phyloP scores from a whole-genome alignment of 2,113 vertebrate species.

The Psilopsiagon aurifrons region DNA sequence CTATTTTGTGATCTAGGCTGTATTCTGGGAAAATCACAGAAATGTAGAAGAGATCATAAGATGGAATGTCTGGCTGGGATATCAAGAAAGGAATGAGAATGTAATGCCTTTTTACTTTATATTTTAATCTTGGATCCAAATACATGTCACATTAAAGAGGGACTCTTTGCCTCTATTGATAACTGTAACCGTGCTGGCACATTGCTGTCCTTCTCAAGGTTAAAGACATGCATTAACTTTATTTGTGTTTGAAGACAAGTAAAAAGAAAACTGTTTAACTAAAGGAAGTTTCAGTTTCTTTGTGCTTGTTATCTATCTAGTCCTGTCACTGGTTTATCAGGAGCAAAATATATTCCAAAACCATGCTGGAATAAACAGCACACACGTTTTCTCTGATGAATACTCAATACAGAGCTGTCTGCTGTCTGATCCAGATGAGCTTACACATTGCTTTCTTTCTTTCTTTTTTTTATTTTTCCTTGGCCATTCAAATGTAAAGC shows the following conservation, averaged over 20 bases:
- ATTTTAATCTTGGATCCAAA: not conserved
- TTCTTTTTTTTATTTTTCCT: not conserved
- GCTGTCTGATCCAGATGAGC: not conserved
- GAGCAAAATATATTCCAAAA: slow-evolving; percentile 23
- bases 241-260: not conserved
- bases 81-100: not conserved
- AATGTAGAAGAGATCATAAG: not conserved
- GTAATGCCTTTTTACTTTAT: not conserved
- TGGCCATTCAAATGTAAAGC: not conserved
- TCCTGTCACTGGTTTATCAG: slow-evolving; percentile 31
- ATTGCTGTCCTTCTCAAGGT: not conserved
- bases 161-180: not conserved
- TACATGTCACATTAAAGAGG: not conserved
- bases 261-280: not conserved
- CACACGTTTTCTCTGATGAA: not conserved
- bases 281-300: not conserved
- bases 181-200: not conserved
- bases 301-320: not conserved
- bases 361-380: slow-evolving; percentile 17
- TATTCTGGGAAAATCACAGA: not conserved
- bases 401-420: slow-evolving; percentile 20
- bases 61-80: not conserved
- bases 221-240: fast-evolving
- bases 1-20: not conserved
- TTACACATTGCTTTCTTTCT: not conserved